A percentile compares a stretch with the other conserved stretches of the same genome.
Evolutionary conservation across 2,113 vertebrate species (phyloP).

Genomic region (Triplophysa siluroides): DNA sequence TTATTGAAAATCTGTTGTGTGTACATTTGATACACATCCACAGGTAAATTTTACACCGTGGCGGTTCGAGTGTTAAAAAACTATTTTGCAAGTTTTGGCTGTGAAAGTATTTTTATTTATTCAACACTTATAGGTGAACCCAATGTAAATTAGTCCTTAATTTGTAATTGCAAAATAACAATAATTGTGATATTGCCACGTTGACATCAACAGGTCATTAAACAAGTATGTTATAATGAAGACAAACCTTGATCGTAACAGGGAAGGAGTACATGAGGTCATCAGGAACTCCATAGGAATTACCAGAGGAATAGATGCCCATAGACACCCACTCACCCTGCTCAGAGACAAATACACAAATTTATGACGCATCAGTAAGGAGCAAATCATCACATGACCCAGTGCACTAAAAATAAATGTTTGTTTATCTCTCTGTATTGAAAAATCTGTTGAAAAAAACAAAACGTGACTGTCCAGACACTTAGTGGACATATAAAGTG

Average conservation of each 20-base stretch:
- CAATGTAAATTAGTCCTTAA: too few relatives aligned
- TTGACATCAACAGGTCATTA: conserved; percentile 1
- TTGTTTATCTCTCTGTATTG: not conserved
- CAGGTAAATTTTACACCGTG: too few relatives aligned
- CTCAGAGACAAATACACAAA: conserved; percentile 40
- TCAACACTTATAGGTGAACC: too few relatives aligned
- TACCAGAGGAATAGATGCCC: conserved; percentile 91
- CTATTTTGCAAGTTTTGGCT: too few relatives aligned
- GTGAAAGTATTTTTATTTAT: too few relatives aligned
- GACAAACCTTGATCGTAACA: conserved; percentile 86
- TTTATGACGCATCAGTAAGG: not conserved
- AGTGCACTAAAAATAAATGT: not conserved
- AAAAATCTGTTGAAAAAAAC: not conserved
- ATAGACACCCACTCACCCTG: conserved; percentile 95
- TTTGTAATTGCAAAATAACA: too few relatives aligned
- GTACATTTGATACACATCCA: too few relatives aligned
- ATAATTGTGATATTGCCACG: too few relatives aligned
- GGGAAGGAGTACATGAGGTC: conserved; percentile 97
- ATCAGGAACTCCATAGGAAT: conserved; percentile 85
- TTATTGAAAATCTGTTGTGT: too few relatives aligned
- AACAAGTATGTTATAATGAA: not conserved
- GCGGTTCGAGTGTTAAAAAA: too few relatives aligned
- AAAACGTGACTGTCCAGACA: not conserved
- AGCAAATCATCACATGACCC: too few relatives aligned
- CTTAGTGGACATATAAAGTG: not conserved